A percentile compares a stretch with the other conserved stretches of the same genome.
Conservation (phyloP, 2,113 vertebrate species). For the Catagonus wagneri region DNA sequence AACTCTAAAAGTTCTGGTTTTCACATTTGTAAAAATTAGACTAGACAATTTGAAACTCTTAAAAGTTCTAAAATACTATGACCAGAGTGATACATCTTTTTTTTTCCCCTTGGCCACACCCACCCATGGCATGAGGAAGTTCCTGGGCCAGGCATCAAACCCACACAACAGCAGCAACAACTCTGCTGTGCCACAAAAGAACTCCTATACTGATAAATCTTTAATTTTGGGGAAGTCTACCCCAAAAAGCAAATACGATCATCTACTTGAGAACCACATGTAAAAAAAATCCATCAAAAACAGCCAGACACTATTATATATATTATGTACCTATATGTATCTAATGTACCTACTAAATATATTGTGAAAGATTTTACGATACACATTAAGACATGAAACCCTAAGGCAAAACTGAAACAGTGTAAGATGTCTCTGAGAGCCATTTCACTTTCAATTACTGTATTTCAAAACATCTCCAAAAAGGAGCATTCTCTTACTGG, state of each 20-base stretch:
- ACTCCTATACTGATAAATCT: not conserved
- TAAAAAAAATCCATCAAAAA: conserved; percentile 57
- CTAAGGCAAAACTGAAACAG: conserved; percentile 64
- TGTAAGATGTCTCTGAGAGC: conserved; percentile 38
- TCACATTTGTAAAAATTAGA: conserved; percentile 45
- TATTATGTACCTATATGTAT: not conserved
- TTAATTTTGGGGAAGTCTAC: not conserved
- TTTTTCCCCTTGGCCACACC: too few species aligned
- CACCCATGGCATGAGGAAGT: too few species aligned
- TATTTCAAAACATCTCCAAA: conserved; percentile 46
- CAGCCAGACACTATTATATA: not conserved
- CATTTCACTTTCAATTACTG: conserved; percentile 67
- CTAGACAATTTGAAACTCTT: not conserved
- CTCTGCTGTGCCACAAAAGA: too few species aligned
- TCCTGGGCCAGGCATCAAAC: too few species aligned
- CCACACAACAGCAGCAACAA: too few species aligned
- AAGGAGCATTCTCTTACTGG: conserved; percentile 43
- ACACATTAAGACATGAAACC: conserved; percentile 45
- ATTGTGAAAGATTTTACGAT: conserved; percentile 33
- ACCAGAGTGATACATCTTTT: not conserved
- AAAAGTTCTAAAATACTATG: conserved; percentile 3
- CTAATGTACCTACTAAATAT: not conserved
- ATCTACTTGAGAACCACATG: conserved; percentile 17
- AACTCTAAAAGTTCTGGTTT: not conserved
- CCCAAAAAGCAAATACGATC: not conserved